Evolutionary conservation across 1,140 invertebrate genomes (phyloP).

Genomic region (Andricus grossulariae): DNA sequence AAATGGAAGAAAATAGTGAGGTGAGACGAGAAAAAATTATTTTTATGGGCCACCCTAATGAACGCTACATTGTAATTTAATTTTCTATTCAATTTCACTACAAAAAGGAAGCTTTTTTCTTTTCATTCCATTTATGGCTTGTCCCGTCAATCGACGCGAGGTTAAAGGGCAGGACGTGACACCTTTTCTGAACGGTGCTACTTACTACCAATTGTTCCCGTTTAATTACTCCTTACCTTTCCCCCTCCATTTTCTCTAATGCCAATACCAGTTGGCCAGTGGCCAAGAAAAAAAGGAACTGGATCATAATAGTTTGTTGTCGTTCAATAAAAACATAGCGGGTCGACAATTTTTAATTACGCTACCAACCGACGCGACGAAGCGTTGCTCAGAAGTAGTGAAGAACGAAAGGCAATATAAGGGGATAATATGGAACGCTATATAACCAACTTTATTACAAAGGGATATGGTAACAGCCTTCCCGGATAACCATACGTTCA

Average conservation of each 20-base stretch:
- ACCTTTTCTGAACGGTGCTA: slow-evolving; percentile 21
- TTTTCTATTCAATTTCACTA: too few relatives aligned
- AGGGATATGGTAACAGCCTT: background rate
- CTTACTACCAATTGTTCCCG: slow-evolving; percentile 23
- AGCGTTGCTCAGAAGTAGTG: background rate
- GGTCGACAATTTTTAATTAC: slow-evolving; percentile 10
- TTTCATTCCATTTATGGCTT: background rate
- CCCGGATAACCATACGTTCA: background rate
- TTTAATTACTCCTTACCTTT: slow-evolving; percentile 28
- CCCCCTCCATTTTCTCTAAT: background rate
- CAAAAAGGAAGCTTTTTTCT: background rate
- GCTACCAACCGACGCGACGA: background rate
- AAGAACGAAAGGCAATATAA: background rate
- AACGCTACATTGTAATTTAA: too few relatives aligned
- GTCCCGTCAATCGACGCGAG: background rate
- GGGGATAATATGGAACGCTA: background rate
- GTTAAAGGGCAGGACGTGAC: slow-evolving; percentile 24
- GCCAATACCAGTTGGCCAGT: slow-evolving; percentile 15
- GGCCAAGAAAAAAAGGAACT: slow-evolving; percentile 5
- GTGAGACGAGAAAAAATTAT: too few relatives aligned
- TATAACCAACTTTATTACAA: background rate
- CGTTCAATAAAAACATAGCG: slow-evolving; percentile 10
- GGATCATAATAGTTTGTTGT: slow-evolving; percentile 26
- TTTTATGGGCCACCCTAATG: too few relatives aligned
- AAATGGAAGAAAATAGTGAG: too few relatives aligned